A percentile compares a stretch with the other conserved stretches of the same genome.
These are phyloP conservation scores for Mongoloraphidia duomilia DNA, from an alignment of 2,888 invertebrate species.

Conservation along the genomic window DNA sequence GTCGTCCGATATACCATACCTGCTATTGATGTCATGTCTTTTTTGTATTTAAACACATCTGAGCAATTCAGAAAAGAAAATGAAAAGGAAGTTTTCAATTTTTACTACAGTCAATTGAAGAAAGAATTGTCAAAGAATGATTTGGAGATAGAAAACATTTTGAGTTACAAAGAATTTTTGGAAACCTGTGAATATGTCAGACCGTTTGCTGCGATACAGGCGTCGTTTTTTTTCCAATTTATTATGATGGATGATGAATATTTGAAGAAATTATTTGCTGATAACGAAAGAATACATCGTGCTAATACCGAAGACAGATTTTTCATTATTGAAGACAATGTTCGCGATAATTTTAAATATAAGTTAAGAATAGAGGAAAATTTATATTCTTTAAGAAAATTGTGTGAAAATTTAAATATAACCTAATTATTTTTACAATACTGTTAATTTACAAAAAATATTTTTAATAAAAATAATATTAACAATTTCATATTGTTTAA, in stretches of 20 bases:
- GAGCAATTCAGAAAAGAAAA: background rate
- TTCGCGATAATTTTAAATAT: background rate
- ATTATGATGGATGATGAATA: background rate
- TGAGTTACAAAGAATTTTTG: background rate
- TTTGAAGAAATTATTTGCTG: background rate
- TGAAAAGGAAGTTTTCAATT: background rate
- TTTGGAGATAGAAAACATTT: background rate
- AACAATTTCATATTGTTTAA: no score
- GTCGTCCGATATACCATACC: conserved; percentile 42
- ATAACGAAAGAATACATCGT: background rate
- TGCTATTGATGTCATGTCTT: conserved; percentile 42
- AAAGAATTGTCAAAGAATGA: background rate
- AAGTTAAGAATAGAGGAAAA: background rate
- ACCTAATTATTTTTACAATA: background rate
- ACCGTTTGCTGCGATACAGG: background rate
- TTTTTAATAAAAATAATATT: background rate
- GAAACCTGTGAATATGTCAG: background rate
- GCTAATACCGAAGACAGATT: background rate
- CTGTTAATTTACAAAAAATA: background rate
- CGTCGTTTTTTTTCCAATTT: background rate
- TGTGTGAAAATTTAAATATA: background rate
- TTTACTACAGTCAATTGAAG: background rate
- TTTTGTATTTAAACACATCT: background rate
- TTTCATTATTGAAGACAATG: background rate
- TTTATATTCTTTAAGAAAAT: background rate